Base-by-base conservation (phyloP, 1,140 invertebrate species). In the Drosophila dunni region DNA sequence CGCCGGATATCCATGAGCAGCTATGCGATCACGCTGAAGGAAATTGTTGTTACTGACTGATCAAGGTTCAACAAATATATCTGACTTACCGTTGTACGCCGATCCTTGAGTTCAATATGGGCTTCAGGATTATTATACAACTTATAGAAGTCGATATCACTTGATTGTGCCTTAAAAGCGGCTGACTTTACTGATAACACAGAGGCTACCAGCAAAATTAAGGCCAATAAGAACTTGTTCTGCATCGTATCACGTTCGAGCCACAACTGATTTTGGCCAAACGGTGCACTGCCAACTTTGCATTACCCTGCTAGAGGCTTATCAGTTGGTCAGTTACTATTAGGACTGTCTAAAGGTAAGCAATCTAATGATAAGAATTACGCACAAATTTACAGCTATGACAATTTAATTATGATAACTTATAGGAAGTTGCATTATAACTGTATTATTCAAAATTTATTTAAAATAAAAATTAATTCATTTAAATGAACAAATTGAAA, bases 1-100 rank as follows among this genome's bases (percentile, higher is more conserved):
- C 0, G 93, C 81, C 4, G 93, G 93, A 78, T 95, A 95, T 3
- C 79, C 79, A 61, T 89, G 89, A 0, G 38, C 44, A 11, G 81
- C 69, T 36, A 84, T 91, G 3, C 85, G 83, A 50, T 84, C 81
- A 10, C 70, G 17, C 81, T 84, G 1, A 2, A 5, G 0, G 7
- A 20, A 1, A 17, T 8, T 29, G 5, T 54, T 56, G n/a, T 50
- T 24, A 6, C 10, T 10, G 13, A 56, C 17, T 20, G n/a, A n/a
- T n/a, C n/a, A n/a, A n/a, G n/a, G n/a, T n/a, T n/a, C n/a, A n/a
- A n/a, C n/a, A n/a, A n/a, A n/a, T n/a, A n/a, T n/a, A n/a, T n/a
- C n/a, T n/a, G n/a, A n/a, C 73, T 71, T 46, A 88, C 83, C 17
- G 83, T 88, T 13, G 77, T 75, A 5, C 34, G n/a, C 10, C 69